Evolutionary conservation across 2,888 invertebrate genomes (phyloP).

Genomic region (Tribolium freemani): DNA sequence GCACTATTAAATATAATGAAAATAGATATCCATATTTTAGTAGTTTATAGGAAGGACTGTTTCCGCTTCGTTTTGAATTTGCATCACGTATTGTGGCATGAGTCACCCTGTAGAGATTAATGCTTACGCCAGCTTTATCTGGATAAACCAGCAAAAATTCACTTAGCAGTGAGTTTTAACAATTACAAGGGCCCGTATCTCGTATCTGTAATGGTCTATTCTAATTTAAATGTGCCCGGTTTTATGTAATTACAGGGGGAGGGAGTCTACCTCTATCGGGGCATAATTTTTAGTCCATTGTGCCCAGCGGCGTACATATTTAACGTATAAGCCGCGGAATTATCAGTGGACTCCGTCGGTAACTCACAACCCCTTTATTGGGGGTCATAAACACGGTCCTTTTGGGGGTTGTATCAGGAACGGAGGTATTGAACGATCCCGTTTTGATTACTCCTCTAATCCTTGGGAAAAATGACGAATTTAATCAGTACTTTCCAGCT

Average conservation of each 20-base stretch:
- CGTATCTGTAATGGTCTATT: conserved; percentile 23
- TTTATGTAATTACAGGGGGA: conserved; percentile 10
- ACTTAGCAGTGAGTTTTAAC: conserved; percentile 21
- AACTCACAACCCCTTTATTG: conserved; percentile 55
- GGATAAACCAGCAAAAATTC: conserved; percentile 15
- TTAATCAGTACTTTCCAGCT: conserved; percentile 42
- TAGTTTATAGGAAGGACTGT: too few species aligned
- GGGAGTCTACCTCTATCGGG: conserved; percentile 37
- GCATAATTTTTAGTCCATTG: conserved; percentile 57
- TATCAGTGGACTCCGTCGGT: conserved; percentile 55
- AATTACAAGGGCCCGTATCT: conserved; percentile 19
- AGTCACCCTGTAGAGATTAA: conserved; percentile 1
- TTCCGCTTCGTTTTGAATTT: not conserved
- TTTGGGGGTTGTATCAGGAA: conserved; percentile 49
- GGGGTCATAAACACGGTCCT: conserved; percentile 54
- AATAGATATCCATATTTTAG: too few species aligned
- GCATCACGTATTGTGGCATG: not conserved
- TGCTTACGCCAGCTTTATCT: conserved; percentile 5
- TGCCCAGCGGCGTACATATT: conserved; percentile 56
- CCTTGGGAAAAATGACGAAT: conserved; percentile 42
- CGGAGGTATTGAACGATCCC: conserved; percentile 36
- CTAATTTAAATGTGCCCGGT: conserved; percentile 25
- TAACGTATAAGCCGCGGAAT: conserved; percentile 54
- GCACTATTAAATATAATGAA: too few species aligned
- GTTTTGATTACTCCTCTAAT: conserved; percentile 50